These are phyloP conservation scores for Ligdia adustata DNA, from an alignment of 2,888 invertebrate genomes.

Conservation along the genomic window DNA sequence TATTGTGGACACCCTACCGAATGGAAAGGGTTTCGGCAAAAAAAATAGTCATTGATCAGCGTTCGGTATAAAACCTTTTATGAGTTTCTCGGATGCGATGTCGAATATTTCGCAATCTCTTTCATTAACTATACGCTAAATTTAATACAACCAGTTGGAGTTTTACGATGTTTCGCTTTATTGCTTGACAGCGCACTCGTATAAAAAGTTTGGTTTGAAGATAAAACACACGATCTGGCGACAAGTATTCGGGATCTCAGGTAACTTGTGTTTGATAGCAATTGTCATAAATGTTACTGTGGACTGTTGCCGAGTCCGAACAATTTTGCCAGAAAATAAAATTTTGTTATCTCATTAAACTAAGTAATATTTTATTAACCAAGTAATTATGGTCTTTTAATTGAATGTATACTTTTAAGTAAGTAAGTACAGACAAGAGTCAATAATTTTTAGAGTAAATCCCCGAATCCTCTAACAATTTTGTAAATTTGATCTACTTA, in stretches of 20 bases:
- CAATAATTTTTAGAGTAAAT: too few species aligned
- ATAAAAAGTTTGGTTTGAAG: slow-evolving; percentile 12
- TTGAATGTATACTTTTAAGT: too few species aligned
- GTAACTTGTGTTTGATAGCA: slow-evolving; percentile 1
- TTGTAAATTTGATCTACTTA: too few species aligned
- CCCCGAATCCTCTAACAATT: too few species aligned
- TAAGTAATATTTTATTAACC: too few species aligned
- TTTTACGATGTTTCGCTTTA: slow-evolving; percentile 8
- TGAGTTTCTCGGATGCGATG: slow-evolving; percentile 24
- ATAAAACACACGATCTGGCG: slow-evolving; percentile 6
- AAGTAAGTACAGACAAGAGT: too few species aligned
- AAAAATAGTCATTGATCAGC: slow-evolving; percentile 47
- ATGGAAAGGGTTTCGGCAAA: slow-evolving; percentile 60
- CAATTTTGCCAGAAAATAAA: neutral
- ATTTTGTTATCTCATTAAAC: too few species aligned
- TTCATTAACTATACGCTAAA: slow-evolving; percentile 13
- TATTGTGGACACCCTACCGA: slow-evolving; percentile 79
- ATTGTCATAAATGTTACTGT: too few species aligned
- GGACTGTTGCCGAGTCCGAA: neutral
- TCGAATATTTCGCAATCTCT: slow-evolving; percentile 12
- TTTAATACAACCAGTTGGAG: slow-evolving; percentile 16
- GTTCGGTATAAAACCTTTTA: slow-evolving; percentile 34
- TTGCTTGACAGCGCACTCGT: slow-evolving; percentile 2
- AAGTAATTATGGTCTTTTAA: too few species aligned
- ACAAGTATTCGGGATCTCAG: slow-evolving; percentile 3